Conservation (phyloP, 2,888 invertebrate genomes). For the Caenorhabditis auriculariae region DNA sequence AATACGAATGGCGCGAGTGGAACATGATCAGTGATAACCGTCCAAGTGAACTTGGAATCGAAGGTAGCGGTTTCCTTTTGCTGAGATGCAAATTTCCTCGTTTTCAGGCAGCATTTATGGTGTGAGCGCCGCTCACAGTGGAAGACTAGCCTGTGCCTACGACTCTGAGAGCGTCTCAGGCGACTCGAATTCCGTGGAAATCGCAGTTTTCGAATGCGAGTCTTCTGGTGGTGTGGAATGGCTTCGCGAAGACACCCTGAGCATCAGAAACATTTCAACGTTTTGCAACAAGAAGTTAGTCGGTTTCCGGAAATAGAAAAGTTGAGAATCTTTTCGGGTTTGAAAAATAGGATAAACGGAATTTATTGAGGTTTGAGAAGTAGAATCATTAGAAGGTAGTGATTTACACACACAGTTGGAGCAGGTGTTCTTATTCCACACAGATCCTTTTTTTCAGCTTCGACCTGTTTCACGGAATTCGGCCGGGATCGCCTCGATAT, state of each 20-base stretch:
- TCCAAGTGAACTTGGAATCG: slow-evolving; percentile 54
- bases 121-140: slow-evolving; percentile 93
- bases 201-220: slow-evolving; percentile 98
- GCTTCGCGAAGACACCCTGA: slow-evolving; percentile 54
- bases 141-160: slow-evolving; percentile 94
- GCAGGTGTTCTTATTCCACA: not conserved
- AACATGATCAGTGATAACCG: slow-evolving; percentile 56
- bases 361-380: no score
- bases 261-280: no score
- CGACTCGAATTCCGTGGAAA: slow-evolving; percentile 64
- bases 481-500: no score
- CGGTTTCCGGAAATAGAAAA: no score
- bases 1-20: slow-evolving; percentile 55
- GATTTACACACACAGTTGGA: no score
- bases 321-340: no score
- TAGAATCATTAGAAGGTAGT: no score
- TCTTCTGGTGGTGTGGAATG: slow-evolving; percentile 77
- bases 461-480: no score
- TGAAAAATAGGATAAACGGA: no score
- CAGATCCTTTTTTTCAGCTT: not conserved
- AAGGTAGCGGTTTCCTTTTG: slow-evolving; percentile 27
- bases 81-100: not conserved
- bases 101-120: slow-evolving; percentile 62
- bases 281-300: no score
- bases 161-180: slow-evolving; percentile 67